Base-by-base conservation (phyloP, 2,797 vertebrate genomes). In the Cyprinella venusta region DNA sequence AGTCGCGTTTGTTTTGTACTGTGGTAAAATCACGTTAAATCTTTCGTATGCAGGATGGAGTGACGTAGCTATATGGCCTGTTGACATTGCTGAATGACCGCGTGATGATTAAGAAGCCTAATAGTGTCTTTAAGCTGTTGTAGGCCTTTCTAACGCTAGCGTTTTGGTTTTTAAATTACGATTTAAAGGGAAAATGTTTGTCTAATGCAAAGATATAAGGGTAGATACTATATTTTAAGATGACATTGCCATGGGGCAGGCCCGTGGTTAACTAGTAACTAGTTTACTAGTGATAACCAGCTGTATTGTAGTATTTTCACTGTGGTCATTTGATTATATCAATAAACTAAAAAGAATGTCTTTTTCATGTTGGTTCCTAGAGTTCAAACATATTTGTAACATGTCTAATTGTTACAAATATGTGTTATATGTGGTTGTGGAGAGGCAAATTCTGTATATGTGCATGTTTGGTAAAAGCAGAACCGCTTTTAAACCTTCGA, bases 21-120 rank as follows among this genome's bases (percentile, higher is more conserved):
- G 45, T 38, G 2, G 10, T 79, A 33, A 61, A 42, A 33, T 30
- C 8, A n/a, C 15, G 33, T 45, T 38, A 65, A 67, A 56, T 52
- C 16, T 19, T 13, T 71, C 2, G 38, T 33, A 40, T 65, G 64
- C 65, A 64, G 80, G 54, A 75, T 52, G 81, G 45, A 42, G 64
- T 86, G 68, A 81, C 83, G 74, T 77, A n/a, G n/a, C n/a, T n/a
- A 75, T 71, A 90, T 91, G 88, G 88, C 89, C 16, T 83, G 86
- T 83, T 93, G 94, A 95, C 93, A 93, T 94, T 94, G 94, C 89
- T 84, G 87, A 91, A 92, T 93, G 93, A 92, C 92, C 87, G 84
- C 83, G 79, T 33, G 24, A 7, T 40, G 61, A 67, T 12, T 16
- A 74, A 74, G 16, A 64, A 38, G 12, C 12, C 13, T 4, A n/a